Evolutionary conservation across 2,888 invertebrate genomes (phyloP).

Genomic region (Ophion ellenae): DNA sequence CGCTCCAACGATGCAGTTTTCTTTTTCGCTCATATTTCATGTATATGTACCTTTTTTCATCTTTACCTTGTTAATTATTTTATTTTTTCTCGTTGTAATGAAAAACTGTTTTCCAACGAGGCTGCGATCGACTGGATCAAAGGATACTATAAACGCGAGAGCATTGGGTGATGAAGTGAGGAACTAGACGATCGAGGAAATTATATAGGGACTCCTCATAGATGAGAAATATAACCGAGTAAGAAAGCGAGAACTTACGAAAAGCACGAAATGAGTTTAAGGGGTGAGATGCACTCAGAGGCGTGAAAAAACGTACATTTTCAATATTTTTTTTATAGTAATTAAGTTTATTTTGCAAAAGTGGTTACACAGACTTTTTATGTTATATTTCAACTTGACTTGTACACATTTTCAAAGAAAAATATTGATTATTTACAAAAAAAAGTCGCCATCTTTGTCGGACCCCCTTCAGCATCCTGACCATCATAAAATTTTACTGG

Average conservation of each 20-base stretch:
- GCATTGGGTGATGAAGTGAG: conserved; percentile 1
- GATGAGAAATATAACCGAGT: conserved; percentile 33
- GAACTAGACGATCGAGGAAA: conserved; percentile 27
- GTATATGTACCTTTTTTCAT: neutral
- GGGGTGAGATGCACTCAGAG: too few species aligned
- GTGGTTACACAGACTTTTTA: too few species aligned
- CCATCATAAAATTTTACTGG: too few species aligned
- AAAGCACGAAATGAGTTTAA: neutral
- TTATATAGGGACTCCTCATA: conserved; percentile 15
- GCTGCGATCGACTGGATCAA: neutral
- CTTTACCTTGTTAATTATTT: neutral
- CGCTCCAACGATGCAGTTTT: conserved; percentile 16
- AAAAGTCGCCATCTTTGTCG: too few species aligned
- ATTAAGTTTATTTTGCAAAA: too few species aligned
- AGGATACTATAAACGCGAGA: conserved; percentile 30
- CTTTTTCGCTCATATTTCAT: conserved; percentile 10
- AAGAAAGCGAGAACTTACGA: conserved; percentile 8
- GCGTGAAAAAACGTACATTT: too few species aligned
- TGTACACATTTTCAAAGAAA: too few species aligned
- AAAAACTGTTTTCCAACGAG: conserved; percentile 32
- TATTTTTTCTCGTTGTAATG: conserved; percentile 16
- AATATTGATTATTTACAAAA: too few species aligned
- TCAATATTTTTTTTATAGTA: too few species aligned
- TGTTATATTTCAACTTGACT: too few species aligned
- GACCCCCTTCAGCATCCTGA: too few species aligned